Evolutionary conservation across 2,888 invertebrate species (phyloP), one percentile per base, ranked within the genome.

Genomic region (Agriopis aurantiaria): DNA sequence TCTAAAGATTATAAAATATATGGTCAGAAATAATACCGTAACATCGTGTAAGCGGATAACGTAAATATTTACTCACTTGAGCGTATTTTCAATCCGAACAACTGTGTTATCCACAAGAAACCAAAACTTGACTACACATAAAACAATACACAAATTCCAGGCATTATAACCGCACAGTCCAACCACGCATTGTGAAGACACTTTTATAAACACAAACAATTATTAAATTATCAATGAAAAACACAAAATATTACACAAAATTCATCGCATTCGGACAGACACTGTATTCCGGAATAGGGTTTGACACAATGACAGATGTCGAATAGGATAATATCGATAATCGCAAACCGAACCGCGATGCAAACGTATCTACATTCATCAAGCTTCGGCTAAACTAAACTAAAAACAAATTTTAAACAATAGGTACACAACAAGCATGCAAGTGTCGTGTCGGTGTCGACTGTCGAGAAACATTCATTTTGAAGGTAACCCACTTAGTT

Each of bases 11-110:
- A 33, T 48, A 51, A 43, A 17, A 23, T 33, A 61, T 45, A 58
- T 63, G 17, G 52, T 58, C 17, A 65, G 45, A 60, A 60, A 56
- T 60, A 46, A 55, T 23, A 62, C 33, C 40, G 55, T 62, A 69
- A 62, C 61, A 59, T 66, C 48, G 43, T 40, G 73, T 76, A 72
- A 73, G 71, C 61, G 41, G 57, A 23, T 79, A 83, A 78, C 43
- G 17, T 90, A 89, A 91, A 91, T 91, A 92, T 92, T 92, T 91
- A 93, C 93, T 93, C 86, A 93, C 93, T 84, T 88, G 86, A 81
- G 83, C 82, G 88, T 91, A 89, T 88, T 90, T 88, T 85, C 87
- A 88, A 88, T 91, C 88, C 90, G 77, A 88, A 82, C 84, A 86
- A 88, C 79, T 85, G 86, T 87, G 84, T 84, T 87, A 89, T 90